A percentile compares a stretch with the other conserved stretches of the same genome.
Conservation (phyloP, 2,113 vertebrate species). For the Phrynosoma platyrhinos region DNA sequence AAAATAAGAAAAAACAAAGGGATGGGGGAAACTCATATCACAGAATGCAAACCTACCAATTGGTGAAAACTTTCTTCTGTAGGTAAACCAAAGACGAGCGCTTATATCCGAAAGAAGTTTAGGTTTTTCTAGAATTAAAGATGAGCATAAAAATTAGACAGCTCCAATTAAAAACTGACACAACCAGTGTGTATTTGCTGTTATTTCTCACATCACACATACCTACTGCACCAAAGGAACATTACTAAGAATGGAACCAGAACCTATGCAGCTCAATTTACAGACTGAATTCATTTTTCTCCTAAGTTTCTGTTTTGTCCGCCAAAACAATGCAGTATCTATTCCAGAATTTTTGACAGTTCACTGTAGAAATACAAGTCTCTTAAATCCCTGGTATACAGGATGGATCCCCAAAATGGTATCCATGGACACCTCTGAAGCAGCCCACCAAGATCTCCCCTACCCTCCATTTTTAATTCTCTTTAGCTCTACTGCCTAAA, state of each 20-base stretch:
- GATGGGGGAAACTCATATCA: conserved; percentile 2
- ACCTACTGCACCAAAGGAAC: neutral
- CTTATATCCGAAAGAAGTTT: conserved; percentile 92
- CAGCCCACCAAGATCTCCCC: too few species aligned
- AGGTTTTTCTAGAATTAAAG: conserved; percentile 87
- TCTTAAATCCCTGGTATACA: too few species aligned
- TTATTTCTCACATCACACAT: neutral
- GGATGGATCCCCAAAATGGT: too few species aligned
- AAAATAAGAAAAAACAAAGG: conserved; percentile 9
- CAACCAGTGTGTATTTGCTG: neutral
- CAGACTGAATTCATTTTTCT: neutral
- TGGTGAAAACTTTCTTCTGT: conserved; percentile 96
- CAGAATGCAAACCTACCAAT: conserved; percentile 86
- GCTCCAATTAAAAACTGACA: conserved; percentile 31
- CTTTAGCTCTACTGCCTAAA: too few species aligned
- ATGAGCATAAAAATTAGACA: conserved; percentile 56
- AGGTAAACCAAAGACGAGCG: conserved; percentile 96
- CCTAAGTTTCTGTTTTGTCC: neutral
- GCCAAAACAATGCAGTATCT: neutral
- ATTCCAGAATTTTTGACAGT: neutral
- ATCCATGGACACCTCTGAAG: too few species aligned
- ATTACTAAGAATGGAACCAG: neutral
- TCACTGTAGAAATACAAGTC: neutral
- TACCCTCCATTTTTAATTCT: too few species aligned
- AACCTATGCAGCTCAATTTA: too few species aligned